Conservation (phyloP, 2,888 invertebrate species). For the Cosmia pyralina region DNA sequence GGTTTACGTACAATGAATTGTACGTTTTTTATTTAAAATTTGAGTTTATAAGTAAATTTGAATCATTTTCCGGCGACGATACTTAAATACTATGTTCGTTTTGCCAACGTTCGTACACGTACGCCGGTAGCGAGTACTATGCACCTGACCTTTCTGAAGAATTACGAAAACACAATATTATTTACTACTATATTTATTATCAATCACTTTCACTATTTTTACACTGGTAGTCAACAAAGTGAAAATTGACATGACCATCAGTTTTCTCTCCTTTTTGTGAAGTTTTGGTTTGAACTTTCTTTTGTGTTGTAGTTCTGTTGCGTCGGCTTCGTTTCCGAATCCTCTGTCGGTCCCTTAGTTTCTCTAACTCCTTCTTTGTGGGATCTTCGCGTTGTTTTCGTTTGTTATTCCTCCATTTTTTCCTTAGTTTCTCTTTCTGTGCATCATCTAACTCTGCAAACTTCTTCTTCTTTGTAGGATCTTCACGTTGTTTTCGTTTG, state of each 20-base stretch:
- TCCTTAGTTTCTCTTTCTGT: constrained; percentile 9
- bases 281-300: constrained; percentile 2
- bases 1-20: neutral
- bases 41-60: too few relatives aligned
- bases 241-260: neutral
- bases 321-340: constrained; percentile 1
- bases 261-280: neutral
- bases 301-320: constrained; percentile 4
- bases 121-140: neutral
- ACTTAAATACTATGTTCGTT: too few relatives aligned
- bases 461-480: constrained; percentile 3
- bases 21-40: too few relatives aligned
- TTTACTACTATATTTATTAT: neutral
- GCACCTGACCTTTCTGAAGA: neutral
- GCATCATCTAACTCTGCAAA: constrained; percentile 11
- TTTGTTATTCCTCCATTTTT: constrained; percentile 7
- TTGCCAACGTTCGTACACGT: too few relatives aligned
- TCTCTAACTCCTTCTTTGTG: constrained; percentile 3
- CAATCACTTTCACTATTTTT: neutral
- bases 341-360: neutral
- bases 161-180: neutral
- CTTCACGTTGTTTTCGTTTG: constrained; percentile 10
- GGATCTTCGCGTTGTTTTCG: constrained; percentile 4
- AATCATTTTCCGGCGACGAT: too few relatives aligned
- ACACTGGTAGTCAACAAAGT: neutral